A percentile compares a stretch with the other conserved stretches of the same genome.
Conservation (phyloP, 2,888 invertebrate species). For the Drosophila nr. perissopoda region DNA sequence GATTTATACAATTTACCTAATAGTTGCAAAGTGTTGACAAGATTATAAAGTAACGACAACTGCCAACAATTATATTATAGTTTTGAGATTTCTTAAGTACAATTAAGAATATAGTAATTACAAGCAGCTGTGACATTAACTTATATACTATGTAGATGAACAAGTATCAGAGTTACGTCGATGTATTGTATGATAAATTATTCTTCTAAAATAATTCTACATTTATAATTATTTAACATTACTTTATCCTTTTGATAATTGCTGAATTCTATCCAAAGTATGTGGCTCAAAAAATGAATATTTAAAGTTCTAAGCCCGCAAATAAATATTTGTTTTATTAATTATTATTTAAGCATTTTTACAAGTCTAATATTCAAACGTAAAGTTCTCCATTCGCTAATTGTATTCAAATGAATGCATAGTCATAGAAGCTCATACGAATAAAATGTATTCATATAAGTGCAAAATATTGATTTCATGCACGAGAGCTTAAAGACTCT, state of each 20-base stretch:
- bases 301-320: not conserved
- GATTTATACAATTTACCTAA: slow-evolving; percentile 28
- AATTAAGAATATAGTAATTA: not conserved
- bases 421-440: slow-evolving; percentile 15
- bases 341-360: not conserved
- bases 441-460: not conserved
- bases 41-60: slow-evolving; percentile 21
- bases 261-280: not conserved
- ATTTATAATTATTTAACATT: not conserved
- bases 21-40: slow-evolving; percentile 46
- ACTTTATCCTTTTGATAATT: not conserved
- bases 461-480: slow-evolving; percentile 70
- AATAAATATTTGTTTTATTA: not conserved
- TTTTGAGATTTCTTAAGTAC: not conserved
- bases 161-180: not conserved
- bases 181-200: not conserved
- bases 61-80: slow-evolving; percentile 15
- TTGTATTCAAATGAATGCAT: slow-evolving; percentile 20
- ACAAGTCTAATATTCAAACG: not conserved
- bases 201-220: not conserved
- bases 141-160: not conserved
- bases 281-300: not conserved
- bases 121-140: not conserved
- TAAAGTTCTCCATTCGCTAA: slow-evolving; percentile 13
- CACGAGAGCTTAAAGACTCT: slow-evolving; percentile 51